phyloP scores from a whole-genome alignment of 2,888 invertebrate genomes.

The Priocnemis perturbator region DNA sequence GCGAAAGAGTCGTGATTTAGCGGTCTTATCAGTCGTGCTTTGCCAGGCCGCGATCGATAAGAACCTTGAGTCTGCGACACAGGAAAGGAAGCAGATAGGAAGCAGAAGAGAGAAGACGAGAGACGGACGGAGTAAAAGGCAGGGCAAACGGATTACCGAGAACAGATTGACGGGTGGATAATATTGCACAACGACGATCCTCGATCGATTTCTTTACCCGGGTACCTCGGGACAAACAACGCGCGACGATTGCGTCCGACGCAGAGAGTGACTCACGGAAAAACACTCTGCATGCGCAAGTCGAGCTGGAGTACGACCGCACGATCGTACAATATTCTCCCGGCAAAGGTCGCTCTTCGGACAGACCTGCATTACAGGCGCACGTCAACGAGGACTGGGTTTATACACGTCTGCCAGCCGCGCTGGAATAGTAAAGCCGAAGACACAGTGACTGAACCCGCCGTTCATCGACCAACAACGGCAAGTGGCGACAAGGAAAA shows the following conservation, averaged over 20 bases:
- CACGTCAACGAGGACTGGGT: not conserved
- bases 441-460: not conserved
- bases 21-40: constrained; percentile 55
- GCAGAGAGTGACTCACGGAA: not conserved
- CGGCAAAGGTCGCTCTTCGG: no score
- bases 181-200: no score
- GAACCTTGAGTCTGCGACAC: constrained; percentile 33
- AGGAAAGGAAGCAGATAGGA: not conserved
- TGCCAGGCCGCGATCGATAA: constrained; percentile 62
- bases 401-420: not conserved
- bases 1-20: constrained; percentile 50
- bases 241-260: not conserved
- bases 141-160: no score
- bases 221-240: not conserved
- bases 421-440: no score
- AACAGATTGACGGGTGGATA: no score
- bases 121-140: not conserved
- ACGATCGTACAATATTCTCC: not conserved
- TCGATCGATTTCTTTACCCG: no score
- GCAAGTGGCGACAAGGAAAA: no score
- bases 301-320: not conserved
- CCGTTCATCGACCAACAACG: not conserved
- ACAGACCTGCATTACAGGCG: not conserved
- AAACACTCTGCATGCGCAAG: not conserved
- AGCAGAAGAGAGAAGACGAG: constrained; percentile 1